These are phyloP conservation scores for Drosophila pachea DNA, from an alignment of 1,140 invertebrate genomes.

Conservation along the genomic window DNA sequence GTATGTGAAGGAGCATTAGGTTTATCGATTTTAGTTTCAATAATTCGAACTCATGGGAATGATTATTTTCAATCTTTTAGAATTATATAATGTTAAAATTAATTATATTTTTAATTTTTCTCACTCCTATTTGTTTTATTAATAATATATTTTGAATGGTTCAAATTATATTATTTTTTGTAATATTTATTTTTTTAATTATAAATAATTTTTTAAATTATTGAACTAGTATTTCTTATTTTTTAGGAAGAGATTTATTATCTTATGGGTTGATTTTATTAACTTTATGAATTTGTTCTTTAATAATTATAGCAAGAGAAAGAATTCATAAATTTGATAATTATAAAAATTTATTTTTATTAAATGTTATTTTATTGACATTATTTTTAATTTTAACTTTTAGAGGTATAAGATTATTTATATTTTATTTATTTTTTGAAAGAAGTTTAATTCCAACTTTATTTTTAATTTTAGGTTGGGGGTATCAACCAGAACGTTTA, in stretches of 20 bases:
- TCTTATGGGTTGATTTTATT: constrained; percentile 81
- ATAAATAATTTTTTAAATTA: too few relatives aligned
- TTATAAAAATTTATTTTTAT: too few relatives aligned
- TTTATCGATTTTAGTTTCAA: constrained; percentile 81
- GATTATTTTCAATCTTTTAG: constrained; percentile 81
- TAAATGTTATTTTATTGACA: constrained; percentile 81
- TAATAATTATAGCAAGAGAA: constrained; percentile 81
- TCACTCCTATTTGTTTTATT: too few relatives aligned
- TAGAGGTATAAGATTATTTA: constrained; percentile 72
- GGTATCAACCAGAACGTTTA: background rate
- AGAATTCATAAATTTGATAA: constrained; percentile 79
- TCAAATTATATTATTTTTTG: too few relatives aligned
- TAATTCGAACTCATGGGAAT: constrained; percentile 81
- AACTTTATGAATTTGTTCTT: constrained; percentile 80
- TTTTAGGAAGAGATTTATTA: too few relatives aligned
- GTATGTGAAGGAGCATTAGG: constrained; percentile 82
- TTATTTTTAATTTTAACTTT: constrained; percentile 81
- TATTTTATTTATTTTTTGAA: background rate
- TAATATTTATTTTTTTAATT: too few relatives aligned
- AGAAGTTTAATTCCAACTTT: background rate
- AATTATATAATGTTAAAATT: constrained; percentile 81
- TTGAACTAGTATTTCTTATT: too few relatives aligned
- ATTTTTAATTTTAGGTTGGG: background rate
- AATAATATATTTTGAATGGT: too few relatives aligned
- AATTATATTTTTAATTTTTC: constrained; percentile 57